Percentiles rank a stretch among this genome's conserved stretches.
These are phyloP conservation scores for Ennomos erosarius DNA, from an alignment of 2,888 invertebrate genomes.

Conservation along the genomic window DNA sequence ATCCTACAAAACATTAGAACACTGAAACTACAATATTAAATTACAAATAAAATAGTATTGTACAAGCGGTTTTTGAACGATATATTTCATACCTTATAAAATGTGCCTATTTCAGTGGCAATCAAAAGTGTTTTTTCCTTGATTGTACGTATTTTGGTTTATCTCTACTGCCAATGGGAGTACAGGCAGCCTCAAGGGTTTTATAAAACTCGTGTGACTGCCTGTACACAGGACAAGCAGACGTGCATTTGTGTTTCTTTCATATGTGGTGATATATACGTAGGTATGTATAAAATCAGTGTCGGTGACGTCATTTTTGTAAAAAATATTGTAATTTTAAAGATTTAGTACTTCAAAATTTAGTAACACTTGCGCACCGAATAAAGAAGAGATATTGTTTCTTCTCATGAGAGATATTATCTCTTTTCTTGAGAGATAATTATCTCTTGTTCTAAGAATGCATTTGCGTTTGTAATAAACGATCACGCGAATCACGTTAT, in stretches of 20 bases:
- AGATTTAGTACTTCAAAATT: slow-evolving; percentile 16
- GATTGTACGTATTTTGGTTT: slow-evolving; percentile 1
- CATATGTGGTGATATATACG: slow-evolving; percentile 1
- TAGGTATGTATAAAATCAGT: slow-evolving; percentile 12
- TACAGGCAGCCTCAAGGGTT: not conserved
- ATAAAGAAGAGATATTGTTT: too few species aligned
- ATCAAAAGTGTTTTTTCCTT: not conserved
- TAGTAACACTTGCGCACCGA: not conserved
- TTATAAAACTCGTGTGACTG: not conserved
- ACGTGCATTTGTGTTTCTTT: slow-evolving; percentile 1
- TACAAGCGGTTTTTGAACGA: too few species aligned
- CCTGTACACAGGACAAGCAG: not conserved
- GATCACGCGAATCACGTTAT: too few species aligned
- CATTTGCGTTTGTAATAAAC: too few species aligned
- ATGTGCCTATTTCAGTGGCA: not conserved
- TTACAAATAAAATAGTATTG: too few species aligned
- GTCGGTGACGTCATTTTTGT: slow-evolving; percentile 4
- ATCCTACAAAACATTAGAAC: too few species aligned
- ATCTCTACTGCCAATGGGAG: not conserved
- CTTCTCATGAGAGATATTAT: too few species aligned
- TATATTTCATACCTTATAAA: not conserved
- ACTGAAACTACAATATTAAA: too few species aligned
- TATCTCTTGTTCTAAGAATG: too few species aligned
- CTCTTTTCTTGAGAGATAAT: too few species aligned
- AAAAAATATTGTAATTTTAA: slow-evolving; percentile 3